A percentile compares a stretch with the other conserved stretches of the same genome.
These are phyloP conservation scores for Lycocorax pyrrhopterus DNA, from an alignment of 2,113 vertebrate species.

Conservation along the genomic window DNA sequence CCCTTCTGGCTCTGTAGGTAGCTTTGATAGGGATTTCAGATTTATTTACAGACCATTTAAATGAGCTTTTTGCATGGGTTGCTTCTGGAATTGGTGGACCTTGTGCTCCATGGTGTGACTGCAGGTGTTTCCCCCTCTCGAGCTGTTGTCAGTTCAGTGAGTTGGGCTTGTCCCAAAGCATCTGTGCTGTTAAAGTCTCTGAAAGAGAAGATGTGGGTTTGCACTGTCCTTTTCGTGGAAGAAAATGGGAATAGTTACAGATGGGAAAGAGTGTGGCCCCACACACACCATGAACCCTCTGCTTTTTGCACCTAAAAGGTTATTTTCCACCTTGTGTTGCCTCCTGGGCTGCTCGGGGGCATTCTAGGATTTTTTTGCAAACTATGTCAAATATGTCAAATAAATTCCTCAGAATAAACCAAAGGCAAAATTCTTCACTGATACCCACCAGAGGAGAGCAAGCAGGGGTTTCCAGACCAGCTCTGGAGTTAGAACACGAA, in stretches of 20 bases:
- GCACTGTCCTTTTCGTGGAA: neutral
- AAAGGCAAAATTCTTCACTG: neutral
- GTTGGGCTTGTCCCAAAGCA: neutral
- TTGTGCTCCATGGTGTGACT: accelerated
- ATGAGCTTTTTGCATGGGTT: neutral
- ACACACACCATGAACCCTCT: neutral
- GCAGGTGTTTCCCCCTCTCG: neutral
- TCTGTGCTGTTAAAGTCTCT: neutral
- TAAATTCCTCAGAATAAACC: neutral
- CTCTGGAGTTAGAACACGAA: neutral
- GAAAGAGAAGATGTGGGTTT: neutral
- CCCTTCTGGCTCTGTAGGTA: neutral
- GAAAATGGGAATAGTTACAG: neutral
- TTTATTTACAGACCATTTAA: neutral
- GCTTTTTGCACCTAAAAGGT: neutral
- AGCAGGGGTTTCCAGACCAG: neutral
- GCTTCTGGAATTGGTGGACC: neutral
- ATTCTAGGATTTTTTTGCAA: neutral
- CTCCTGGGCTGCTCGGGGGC: neutral
- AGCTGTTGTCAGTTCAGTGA: neutral
- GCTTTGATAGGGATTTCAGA: neutral
- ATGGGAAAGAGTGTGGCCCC: neutral
- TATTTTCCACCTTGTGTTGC: neutral
- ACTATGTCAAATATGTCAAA: neutral
- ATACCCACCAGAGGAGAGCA: neutral